Percentiles rank a stretch among this genome's conserved stretches.
These are phyloP conservation scores for Gorsachius magnificus DNA, from an alignment of 2,797 vertebrate species.

Conservation along the genomic window DNA sequence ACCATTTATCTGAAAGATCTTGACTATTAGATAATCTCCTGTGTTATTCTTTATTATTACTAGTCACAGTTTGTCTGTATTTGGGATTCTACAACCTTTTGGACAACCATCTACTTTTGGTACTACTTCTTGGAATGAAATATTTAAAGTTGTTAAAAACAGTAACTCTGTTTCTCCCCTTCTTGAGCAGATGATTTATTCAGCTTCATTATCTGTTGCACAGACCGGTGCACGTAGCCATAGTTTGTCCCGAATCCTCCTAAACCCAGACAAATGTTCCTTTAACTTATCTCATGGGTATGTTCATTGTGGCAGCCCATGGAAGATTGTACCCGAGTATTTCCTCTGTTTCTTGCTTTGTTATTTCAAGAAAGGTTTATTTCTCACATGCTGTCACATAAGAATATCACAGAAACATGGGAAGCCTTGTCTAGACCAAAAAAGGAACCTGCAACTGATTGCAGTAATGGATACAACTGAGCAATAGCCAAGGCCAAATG, in stretches of 20 bases:
- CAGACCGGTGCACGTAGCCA: not conserved
- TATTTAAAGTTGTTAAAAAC: not conserved
- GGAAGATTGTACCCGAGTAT: not conserved
- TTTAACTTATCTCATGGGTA: not conserved
- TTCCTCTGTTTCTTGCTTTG: not conserved
- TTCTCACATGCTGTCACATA: not conserved
- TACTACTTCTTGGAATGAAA: not conserved
- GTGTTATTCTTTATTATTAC: not conserved
- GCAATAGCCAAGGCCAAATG: not conserved
- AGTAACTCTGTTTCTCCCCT: not conserved
- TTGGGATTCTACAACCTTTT: not conserved
- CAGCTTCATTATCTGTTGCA: not conserved
- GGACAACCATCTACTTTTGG: not conserved
- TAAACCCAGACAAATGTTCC: not conserved
- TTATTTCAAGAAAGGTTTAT: not conserved
- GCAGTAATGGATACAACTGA: not conserved
- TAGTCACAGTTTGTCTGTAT: not conserved
- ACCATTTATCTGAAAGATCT: not conserved
- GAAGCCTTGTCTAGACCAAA: not conserved
- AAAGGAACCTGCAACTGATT: not conserved
- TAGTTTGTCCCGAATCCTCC: not conserved
- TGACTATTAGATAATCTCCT: not conserved
- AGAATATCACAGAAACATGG: not conserved
- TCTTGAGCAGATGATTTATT: not conserved
- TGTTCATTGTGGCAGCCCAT: not conserved